phyloP scores from a whole-genome alignment of 2,888 invertebrate species.

The Graphium colonna region DNA sequence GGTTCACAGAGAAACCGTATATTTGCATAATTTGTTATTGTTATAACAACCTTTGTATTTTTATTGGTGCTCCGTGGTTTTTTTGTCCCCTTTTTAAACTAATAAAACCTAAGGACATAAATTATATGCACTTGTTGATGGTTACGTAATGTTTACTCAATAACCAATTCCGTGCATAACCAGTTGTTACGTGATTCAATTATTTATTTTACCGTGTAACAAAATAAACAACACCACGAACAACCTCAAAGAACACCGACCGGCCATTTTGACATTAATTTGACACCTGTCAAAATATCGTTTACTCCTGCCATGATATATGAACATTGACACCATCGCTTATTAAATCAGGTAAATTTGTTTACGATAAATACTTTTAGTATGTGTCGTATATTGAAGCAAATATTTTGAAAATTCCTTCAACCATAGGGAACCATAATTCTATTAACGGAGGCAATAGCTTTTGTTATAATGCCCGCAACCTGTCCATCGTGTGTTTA shows the following conservation, averaged over 20 bases:
- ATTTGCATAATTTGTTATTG: no score
- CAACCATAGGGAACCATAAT: constrained; percentile 12
- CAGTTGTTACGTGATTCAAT: constrained; percentile 2
- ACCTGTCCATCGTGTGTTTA: constrained; percentile 9
- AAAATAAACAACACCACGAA: constrained; percentile 10
- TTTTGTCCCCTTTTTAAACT: no score
- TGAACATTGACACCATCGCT: constrained; percentile 2
- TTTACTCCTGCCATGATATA: constrained; percentile 26
- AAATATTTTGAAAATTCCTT: constrained; percentile 1
- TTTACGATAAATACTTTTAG: neutral
- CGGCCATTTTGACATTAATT: constrained; percentile 47
- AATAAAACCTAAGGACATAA: no score
- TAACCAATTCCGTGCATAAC: neutral
- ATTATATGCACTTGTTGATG: no score
- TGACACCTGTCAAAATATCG: constrained; percentile 70
- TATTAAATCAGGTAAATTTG: neutral
- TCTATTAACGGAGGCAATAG: constrained; percentile 20
- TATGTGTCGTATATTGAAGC: neutral
- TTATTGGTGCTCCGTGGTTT: no score
- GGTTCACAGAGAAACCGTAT: no score
- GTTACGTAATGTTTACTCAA: neutral
- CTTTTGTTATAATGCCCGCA: constrained; percentile 15
- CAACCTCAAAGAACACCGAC: constrained; percentile 28
- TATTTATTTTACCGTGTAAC: constrained; percentile 6
- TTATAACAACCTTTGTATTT: no score